Percentiles rank a stretch among this genome's conserved stretches.
phyloP scores from a whole-genome alignment of 2,113 vertebrate genomes.

The Azemiops feae region DNA sequence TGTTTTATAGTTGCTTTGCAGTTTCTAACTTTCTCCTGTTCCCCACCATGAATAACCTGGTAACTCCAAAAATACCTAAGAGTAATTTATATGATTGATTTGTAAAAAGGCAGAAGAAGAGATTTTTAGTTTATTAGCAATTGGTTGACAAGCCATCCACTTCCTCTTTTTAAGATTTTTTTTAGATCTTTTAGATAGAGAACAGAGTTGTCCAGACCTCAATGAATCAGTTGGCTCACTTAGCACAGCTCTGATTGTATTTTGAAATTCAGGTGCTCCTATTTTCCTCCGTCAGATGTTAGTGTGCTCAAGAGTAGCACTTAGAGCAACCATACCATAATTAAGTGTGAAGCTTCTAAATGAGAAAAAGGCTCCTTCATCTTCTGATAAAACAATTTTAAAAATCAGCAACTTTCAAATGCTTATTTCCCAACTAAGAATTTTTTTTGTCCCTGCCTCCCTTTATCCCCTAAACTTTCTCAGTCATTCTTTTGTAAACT shows the following conservation, averaged over 20 bases:
- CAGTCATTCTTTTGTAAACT: slow-evolving; percentile 4
- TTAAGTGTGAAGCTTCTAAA: background rate
- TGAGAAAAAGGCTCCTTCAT: background rate
- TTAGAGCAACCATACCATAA: background rate
- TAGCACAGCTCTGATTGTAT: background rate
- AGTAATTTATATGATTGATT: background rate
- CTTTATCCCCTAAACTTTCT: background rate
- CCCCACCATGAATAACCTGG: background rate
- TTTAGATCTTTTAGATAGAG: background rate
- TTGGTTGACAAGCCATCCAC: background rate
- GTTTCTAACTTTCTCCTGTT: background rate
- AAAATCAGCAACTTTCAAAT: background rate
- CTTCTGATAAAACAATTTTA: background rate
- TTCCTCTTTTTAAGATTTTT: background rate
- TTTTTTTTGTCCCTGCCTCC: background rate
- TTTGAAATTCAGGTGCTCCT: background rate
- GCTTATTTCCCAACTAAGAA: background rate
- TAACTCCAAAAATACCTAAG: background rate
- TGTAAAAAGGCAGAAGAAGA: background rate
- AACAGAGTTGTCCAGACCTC: background rate
- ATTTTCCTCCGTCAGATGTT: background rate
- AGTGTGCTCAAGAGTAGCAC: background rate
- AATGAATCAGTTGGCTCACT: background rate
- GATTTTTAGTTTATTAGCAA: background rate
- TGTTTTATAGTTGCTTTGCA: background rate